Evolutionary conservation across 37 sponge, comb jelly and placozoan genomes (phyloP), one percentile per base, ranked within the genome.

Genomic region (Hexactinellida sp.): DNA sequence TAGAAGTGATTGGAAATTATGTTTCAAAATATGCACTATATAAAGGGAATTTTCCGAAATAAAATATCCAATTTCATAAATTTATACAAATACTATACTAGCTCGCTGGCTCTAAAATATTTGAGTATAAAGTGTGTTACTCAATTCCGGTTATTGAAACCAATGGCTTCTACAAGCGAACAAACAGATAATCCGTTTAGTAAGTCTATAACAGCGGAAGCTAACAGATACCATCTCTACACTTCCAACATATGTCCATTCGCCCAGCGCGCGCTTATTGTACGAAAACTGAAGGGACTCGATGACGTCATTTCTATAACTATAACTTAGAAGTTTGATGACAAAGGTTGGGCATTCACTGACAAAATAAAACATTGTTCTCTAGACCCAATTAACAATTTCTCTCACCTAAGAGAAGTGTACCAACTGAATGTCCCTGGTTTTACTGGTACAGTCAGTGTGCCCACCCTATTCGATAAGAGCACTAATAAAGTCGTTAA

Each of bases 391-490:
- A 21, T 63, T 28, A 47, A 47, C 52, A n/a, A 63, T n/a, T 63
- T 63, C 34, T 32, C 76, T 63, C 30, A 63, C 34, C 30, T 63
- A 3, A 7, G 76, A 1, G 21, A 83, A 23, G 39, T 83, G 38
- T 83, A 83, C 39, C 84, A 83, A 83, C n/a, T 38, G 3, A 38
- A 37, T 37, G 84, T 38, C 39, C 84, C 84, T 7, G 84, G 84
- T 3, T 30, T 28, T n/a, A 19, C 37, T 16, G 84, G 84, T 34
- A 10, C 39, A 10, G 84, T 83, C 16, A 83, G 39, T 38, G 84
- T 83, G 3, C 84, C 84, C 1, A 36, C 39, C 1, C 39, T 83
- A 1, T 83, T 23, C 39, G 84, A 83, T 23, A 34, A 83, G 84
- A 83, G 21, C 7, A 83, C 84, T 13, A 30, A 83, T 13, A 3